Conservation (phyloP, 23 tunicate species). For the Styela clava region DNA sequence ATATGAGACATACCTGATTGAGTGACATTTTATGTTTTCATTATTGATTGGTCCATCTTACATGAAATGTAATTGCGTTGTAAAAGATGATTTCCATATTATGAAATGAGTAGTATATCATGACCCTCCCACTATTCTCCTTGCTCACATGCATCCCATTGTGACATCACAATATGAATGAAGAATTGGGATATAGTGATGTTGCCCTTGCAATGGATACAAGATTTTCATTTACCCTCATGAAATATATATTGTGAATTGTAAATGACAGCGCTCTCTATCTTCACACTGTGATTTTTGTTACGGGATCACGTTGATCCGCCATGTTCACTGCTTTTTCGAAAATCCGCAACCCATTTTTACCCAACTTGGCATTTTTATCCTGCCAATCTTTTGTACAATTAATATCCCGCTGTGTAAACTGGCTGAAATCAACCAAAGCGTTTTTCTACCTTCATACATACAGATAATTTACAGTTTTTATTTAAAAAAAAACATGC, state of each 20-base stretch:
- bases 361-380: slow-evolving; percentile 25
- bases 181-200: no score
- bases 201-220: no score
- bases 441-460: slow-evolving; percentile 31
- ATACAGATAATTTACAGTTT: not conserved
- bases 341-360: not conserved
- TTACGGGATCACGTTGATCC: slow-evolving; percentile 26
- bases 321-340: slow-evolving; percentile 12
- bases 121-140: not conserved
- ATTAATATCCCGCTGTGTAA: slow-evolving; percentile 26
- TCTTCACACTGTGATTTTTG: slow-evolving; percentile 33
- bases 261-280: not conserved
- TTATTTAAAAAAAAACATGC: no score
- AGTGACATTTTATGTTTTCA: no score
- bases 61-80: no score
- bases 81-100: no score
- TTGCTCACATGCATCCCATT: not conserved
- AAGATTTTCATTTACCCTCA: no score
- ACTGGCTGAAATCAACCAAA: slow-evolving; percentile 25
- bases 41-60: no score
- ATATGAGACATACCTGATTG: no score
- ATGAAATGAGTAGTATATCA: not conserved
- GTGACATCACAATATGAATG: not conserved
- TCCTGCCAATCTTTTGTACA: slow-evolving; percentile 14
- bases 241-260: not conserved